A percentile compares a stretch with the other conserved stretches of the same genome.
These are phyloP conservation scores for Drosophila willistoni DNA, from an alignment of 1,140 invertebrate genomes.

Conservation along the genomic window DNA sequence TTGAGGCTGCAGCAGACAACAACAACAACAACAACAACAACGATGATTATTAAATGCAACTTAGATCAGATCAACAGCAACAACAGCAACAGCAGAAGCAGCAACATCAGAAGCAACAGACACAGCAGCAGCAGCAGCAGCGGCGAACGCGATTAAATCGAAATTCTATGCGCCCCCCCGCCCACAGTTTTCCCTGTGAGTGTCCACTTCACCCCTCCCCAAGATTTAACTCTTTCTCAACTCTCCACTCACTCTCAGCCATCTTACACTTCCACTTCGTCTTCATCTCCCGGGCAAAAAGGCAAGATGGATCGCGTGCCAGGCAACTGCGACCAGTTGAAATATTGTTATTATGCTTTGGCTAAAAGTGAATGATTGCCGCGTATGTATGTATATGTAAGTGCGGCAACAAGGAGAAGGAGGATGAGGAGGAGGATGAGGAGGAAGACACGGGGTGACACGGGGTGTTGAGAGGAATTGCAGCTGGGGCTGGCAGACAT, in stretches of 20 bases:
- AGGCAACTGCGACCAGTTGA: constrained; percentile 76
- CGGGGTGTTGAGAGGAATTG: constrained; percentile 7
- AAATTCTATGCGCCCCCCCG: constrained; percentile 70
- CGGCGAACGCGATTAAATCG: constrained; percentile 75
- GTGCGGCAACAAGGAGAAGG: not conserved
- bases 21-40: constrained; percentile 41
- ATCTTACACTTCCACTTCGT: constrained; percentile 6
- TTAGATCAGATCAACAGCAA: constrained; percentile 73
- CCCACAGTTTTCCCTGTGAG: too few species aligned
- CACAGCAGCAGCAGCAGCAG: constrained; percentile 25
- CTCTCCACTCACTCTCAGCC: not conserved
- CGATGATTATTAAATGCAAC: constrained; percentile 79
- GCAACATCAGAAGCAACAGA: constrained; percentile 27
- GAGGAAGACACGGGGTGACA: not conserved
- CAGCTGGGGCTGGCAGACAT: constrained; percentile 46
- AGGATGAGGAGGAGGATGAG: too few species aligned
- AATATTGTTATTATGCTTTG: constrained; percentile 80
- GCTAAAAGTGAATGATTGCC: constrained; percentile 81
- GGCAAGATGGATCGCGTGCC: constrained; percentile 77
- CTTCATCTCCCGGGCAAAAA: constrained; percentile 22
- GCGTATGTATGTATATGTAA: constrained; percentile 26
- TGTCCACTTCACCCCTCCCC: not conserved
- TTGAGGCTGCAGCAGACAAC: constrained; percentile 49
- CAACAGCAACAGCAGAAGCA: constrained; percentile 27
- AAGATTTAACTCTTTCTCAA: not conserved